Base-by-base conservation (phyloP, 92 coral and sea anemone genomes). In the Palythoa grandiflora region DNA sequence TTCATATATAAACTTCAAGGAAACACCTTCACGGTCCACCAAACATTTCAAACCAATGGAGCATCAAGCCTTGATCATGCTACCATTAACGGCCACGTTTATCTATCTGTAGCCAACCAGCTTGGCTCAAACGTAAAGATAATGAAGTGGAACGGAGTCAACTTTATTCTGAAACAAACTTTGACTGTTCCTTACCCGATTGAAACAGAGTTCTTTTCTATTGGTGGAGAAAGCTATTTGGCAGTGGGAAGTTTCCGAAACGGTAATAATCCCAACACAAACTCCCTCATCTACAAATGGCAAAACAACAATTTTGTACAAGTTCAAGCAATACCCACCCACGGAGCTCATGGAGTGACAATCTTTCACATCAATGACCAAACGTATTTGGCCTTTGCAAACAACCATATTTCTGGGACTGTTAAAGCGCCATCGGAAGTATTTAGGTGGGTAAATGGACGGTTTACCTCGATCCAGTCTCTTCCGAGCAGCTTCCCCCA, bases 261-360 rank as follows among this genome's bases (percentile, higher is more conserved):
- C 28, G 88, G 83, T 3, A 28, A 17, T 14, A 79, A 73, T 17
- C 1, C 19, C 50, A 85, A 86, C 19, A 90, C 90, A 37, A 59
- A 83, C 48, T 90, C 92, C 1, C 50, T 86, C 17, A 61, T 90
- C 81, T 90, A 90, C 88, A 80, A 80, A 61, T 80, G 88, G 88
- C 71, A 57, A 50, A 78, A 80, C 44, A 73, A 38, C 47, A 55
- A 19, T 35, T 90, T 90, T 38, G 79, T 39, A 50, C 88, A 38
- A 68, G 52, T 90, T 61, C 90, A 90, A 66, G 85, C 83, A 16
- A 87, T 90, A 38, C 59, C 71, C 51, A 87, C 93, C 2, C 90
- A 74, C 38, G 90, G 90, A 36, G 73, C 80, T 2, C 12, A 5
- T 0, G 90, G 88, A 80, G 59, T 89, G 16, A 16, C 65, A 65